Conservation (phyloP, 2,797 vertebrate genomes). For the Poeciliopsis paucimaculata region DNA sequence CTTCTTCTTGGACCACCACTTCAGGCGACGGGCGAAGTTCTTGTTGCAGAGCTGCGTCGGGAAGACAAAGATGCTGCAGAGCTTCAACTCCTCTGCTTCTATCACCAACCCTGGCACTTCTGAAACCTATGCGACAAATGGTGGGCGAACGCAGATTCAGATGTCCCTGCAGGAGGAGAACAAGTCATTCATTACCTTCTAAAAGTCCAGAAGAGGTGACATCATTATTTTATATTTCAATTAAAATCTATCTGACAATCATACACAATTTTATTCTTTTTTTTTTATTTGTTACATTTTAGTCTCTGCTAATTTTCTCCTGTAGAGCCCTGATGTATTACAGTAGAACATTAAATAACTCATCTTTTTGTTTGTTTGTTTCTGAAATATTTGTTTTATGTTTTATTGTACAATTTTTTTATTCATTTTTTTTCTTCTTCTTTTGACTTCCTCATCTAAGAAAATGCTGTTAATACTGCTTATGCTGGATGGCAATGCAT, state of each 20-base stretch:
- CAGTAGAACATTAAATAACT: background rate
- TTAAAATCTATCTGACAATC: background rate
- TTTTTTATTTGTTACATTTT: background rate
- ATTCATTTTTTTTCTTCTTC: background rate
- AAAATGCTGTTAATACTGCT: background rate
- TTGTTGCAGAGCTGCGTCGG: constrained; percentile 50
- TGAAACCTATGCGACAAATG: constrained; percentile 58
- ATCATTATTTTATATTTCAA: background rate
- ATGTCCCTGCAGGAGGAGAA: constrained; percentile 38
- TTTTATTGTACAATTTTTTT: background rate
- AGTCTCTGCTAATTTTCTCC: background rate
- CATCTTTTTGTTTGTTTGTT: background rate
- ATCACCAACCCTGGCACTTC: constrained; percentile 58
- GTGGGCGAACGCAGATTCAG: constrained; percentile 54
- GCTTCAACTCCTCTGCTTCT: constrained; percentile 58
- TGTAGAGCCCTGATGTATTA: background rate
- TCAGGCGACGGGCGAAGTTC: constrained; percentile 66
- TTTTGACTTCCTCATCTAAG: background rate
- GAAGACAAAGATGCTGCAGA: constrained; percentile 26
- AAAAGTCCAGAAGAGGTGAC: constrained; percentile 6
- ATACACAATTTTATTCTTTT: background rate
- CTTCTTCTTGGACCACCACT: constrained; percentile 84
- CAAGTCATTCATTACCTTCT: background rate
- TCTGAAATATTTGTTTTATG: background rate
- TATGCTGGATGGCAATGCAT: background rate